Evolutionary conservation across 2,888 invertebrate species (phyloP), one percentile per base, ranked within the genome.

Genomic region (Siphlonurus alternatus): DNA sequence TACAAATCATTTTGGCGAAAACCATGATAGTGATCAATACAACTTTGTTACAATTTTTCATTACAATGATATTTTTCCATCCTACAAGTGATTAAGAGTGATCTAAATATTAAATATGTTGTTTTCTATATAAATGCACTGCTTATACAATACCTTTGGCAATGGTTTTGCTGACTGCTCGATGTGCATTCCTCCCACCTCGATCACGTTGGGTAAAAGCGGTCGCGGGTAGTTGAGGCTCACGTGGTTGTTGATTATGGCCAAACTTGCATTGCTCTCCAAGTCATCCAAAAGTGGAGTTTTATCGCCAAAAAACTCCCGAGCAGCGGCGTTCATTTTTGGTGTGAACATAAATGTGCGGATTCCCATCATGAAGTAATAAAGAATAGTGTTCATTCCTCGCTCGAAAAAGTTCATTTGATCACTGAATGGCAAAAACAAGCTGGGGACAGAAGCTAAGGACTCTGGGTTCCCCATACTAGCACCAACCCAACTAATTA

Each of bases 111-210:
- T n/a, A n/a, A n/a, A n/a, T n/a, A n/a, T n/a, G n/a, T n/a, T n/a
- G n/a, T n/a, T n/a, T n/a, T n/a, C n/a, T n/a, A n/a, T n/a, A n/a
- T n/a, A n/a, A n/a, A n/a, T n/a, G n/a, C n/a, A n/a, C n/a, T n/a
- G n/a, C n/a, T n/a, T n/a, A n/a, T n/a, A n/a, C n/a, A n/a, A n/a
- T 53, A 71, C 70, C 67, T 70, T 56, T 0, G 69, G 68, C 38
- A 70, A 59, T 5, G 67, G 64, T 51, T 65, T 72, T 23, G 68
- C 66, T 1, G 66, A 63, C 18, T 69, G 67, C 62, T 75, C 74
- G 56, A 82, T 76, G 66, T 83, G 83, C 64, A 81, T 72, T 38
- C 83, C 86, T 59, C 83, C 83, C 3, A 85, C 77, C 77, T 80
- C 85, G 24, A 85, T 78, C 0, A 85, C 78, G 67, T 81, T 82